Evolutionary conservation across 2,113 vertebrate species (phyloP).

Genomic region (Labeo catla): DNA sequence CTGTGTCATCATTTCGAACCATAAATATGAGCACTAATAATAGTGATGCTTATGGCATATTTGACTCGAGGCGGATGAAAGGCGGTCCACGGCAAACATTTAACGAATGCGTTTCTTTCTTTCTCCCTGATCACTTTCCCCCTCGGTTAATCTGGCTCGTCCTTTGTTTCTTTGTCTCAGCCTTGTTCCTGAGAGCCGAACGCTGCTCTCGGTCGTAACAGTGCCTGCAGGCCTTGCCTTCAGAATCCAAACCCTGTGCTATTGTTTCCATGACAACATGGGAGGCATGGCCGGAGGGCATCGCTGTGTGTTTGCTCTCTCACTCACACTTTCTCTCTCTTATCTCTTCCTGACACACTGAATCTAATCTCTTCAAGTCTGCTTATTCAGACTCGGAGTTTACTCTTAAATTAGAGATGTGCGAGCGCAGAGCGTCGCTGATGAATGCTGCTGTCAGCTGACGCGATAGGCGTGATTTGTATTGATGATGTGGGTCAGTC

Average conservation of each 20-base stretch:
- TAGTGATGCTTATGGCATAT: not conserved
- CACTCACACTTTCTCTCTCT: constrained; percentile 18
- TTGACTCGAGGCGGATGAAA: not conserved
- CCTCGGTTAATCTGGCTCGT: constrained; percentile 34
- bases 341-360: not conserved
- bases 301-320: constrained; percentile 16
- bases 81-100: not conserved
- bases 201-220: not conserved
- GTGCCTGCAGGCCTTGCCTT: constrained; percentile 41
- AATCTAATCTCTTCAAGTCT: constrained; percentile 22
- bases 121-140: not conserved
- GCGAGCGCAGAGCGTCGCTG: not conserved
- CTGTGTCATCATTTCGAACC: too few relatives aligned
- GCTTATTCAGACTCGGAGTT: constrained; percentile 14
- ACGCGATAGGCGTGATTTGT: not conserved
- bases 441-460: constrained; percentile 5
- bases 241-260: constrained; percentile 13
- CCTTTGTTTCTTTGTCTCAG: constrained; percentile 15
- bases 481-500: constrained; percentile 16
- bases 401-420: not conserved
- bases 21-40: not conserved
- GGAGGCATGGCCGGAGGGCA: constrained; percentile 47
- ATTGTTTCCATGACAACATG: constrained; percentile 58
- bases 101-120: not conserved
- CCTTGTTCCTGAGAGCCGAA: not conserved